Base-by-base conservation (phyloP, 2,888 invertebrate species). In the Erebia epiphron region DNA sequence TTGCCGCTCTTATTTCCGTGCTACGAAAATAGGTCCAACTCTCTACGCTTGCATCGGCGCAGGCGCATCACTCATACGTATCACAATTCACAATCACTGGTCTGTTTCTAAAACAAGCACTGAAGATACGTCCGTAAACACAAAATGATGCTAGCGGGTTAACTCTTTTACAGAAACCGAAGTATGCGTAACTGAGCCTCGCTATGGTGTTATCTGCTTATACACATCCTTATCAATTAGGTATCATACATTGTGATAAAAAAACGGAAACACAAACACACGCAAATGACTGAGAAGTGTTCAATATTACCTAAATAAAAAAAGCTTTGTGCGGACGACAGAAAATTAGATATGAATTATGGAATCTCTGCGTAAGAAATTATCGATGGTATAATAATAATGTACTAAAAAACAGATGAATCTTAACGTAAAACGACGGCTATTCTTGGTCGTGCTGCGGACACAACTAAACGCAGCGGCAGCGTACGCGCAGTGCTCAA, bases 1-100 rank as follows among this genome's bases (percentile, higher is more conserved):
- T 92, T 92, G 89, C 89, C 88, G 91, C 89, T 92, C 91, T 92
- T 93, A 93, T 92, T 93, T 93, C 93, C 92, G 93, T 93, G 89
- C 89, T 90, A 92, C 93, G 89, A 92, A 93, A 93, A 93, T 93
- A 93, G 92, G 89, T 82, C 83, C 83, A 85, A 86, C 88, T 91
- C 86, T 18, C 61, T 87, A 91, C 90, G 91, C 91, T 91, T 90
- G 90, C 88, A 90, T 82, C 86, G 88, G 83, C 83, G 88, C 88
- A 84, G 89, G 82, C 89, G 89, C 91, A 89, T 92, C 92, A 89
- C 83, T 91, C 90, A 89, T 88, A 83, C 82, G 80, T 75, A 81
- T 83, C 76, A 73, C 76, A 54, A 54, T 54, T 11, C 75, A 77
- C 76, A 77, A 78, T 79, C 78, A 77, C 78, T 76, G 78, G 72